These are phyloP conservation scores for Dasypus novemcinctus DNA, from an alignment of 2,113 vertebrate species.

Conservation along the genomic window DNA sequence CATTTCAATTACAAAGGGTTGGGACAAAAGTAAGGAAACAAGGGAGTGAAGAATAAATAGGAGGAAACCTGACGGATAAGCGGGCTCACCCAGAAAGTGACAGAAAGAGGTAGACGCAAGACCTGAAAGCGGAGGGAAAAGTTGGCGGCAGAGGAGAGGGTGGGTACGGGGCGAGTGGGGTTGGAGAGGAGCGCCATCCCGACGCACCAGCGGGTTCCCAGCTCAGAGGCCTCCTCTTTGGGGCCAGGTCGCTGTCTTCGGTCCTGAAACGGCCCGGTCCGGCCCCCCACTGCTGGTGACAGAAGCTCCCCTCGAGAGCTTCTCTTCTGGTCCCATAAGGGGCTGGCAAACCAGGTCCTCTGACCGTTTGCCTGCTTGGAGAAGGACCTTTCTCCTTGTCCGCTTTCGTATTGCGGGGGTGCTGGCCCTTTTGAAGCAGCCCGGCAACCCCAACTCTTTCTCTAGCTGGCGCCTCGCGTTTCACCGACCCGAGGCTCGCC, in stretches of 20 bases:
- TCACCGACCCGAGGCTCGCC: rapidly evolving
- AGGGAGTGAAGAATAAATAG: background rate
- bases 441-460: background rate
- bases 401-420: background rate
- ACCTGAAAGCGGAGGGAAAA: background rate
- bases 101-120: background rate
- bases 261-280: slow-evolving; percentile 67
- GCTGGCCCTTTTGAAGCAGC: background rate
- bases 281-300: rapidly evolving
- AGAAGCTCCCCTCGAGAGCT: background rate
- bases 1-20: background rate
- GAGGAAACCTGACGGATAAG: background rate
- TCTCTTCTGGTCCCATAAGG: background rate
- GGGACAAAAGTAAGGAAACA: background rate
- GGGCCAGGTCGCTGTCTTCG: slow-evolving; percentile 71
- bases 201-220: rapidly evolving
- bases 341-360: background rate
- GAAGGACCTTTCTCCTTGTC: background rate
- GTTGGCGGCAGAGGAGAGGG: rapidly evolving
- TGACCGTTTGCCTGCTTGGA: background rate
- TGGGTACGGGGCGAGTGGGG: background rate
- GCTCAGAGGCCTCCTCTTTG: background rate
- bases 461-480: background rate
- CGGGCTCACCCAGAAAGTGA: background rate
- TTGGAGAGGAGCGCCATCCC: background rate